Evolutionary conservation across 2,888 invertebrate genomes (phyloP).

Genomic region (Empis livida): DNA sequence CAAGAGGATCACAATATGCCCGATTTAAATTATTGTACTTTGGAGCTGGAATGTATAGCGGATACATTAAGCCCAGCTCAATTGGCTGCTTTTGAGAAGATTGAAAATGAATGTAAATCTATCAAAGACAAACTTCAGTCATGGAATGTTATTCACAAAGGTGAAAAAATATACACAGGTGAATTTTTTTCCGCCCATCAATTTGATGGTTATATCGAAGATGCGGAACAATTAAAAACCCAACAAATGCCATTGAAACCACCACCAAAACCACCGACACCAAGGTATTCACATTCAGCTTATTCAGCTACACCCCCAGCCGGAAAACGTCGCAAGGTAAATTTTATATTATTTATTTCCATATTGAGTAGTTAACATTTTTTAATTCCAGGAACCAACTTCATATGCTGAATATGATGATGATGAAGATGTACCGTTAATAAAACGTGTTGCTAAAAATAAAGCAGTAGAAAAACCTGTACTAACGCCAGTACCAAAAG

Average conservation of each 20-base stretch:
- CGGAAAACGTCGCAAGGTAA: not conserved
- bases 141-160: slow-evolving; percentile 44
- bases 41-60: slow-evolving; percentile 58
- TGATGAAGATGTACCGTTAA: slow-evolving; percentile 36
- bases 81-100: slow-evolving; percentile 45
- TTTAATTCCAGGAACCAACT: slow-evolving; percentile 7
- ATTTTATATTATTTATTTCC: not conserved
- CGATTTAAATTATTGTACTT: slow-evolving; percentile 16
- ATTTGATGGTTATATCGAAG: slow-evolving; percentile 36
- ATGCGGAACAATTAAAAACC: not conserved
- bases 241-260: not conserved
- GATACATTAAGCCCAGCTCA: slow-evolving; percentile 58
- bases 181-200: slow-evolving; percentile 52
- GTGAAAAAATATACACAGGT: slow-evolving; percentile 52
- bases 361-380: not conserved
- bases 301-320: not conserved
- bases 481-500: not conserved
- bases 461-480: slow-evolving; percentile 14
- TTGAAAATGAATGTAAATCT: slow-evolving; percentile 53
- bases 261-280: not conserved
- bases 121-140: slow-evolving; percentile 44
- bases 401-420: slow-evolving; percentile 23
- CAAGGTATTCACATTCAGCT: not conserved
- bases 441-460: slow-evolving; percentile 32
- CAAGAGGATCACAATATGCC: not conserved